Conservation (phyloP, 2,113 vertebrate genomes). For the Ellobius talpinus region DNA sequence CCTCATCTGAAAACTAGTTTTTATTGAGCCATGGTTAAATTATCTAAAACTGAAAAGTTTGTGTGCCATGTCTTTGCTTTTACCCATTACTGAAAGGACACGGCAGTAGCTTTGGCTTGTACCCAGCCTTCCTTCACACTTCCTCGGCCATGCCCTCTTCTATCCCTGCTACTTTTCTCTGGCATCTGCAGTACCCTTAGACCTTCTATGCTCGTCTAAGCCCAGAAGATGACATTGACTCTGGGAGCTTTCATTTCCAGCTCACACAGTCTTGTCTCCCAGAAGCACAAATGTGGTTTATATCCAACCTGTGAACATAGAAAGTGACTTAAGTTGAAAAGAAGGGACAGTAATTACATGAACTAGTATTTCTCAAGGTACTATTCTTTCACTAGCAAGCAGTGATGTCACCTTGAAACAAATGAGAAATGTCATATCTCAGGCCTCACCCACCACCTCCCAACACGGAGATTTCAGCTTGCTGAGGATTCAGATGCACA, state of each 20-base stretch:
- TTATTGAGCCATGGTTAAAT: background rate
- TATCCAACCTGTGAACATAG: background rate
- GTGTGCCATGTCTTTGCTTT: background rate
- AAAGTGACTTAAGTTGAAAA: constrained; percentile 4
- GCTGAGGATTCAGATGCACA: background rate
- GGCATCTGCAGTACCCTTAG: background rate
- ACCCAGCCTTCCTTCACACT: background rate
- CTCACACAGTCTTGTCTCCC: background rate
- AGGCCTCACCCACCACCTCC: too few species aligned
- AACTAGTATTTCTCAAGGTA: background rate
- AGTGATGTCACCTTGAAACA: background rate
- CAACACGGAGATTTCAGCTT: background rate
- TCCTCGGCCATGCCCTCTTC: background rate
- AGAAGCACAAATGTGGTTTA: background rate
- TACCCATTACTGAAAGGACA: background rate
- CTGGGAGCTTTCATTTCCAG: background rate
- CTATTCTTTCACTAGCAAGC: background rate
- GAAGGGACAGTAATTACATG: background rate
- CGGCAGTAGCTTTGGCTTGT: background rate
- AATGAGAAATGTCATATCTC: background rate
- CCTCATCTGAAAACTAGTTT: constrained; percentile 10
- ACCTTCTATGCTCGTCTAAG: background rate
- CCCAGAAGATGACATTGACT: background rate
- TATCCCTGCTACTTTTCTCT: background rate
- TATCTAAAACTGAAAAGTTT: constrained; percentile 6